phyloP scores from a whole-genome alignment of 2,797 vertebrate genomes.

The Pagetopsis macropterus region DNA sequence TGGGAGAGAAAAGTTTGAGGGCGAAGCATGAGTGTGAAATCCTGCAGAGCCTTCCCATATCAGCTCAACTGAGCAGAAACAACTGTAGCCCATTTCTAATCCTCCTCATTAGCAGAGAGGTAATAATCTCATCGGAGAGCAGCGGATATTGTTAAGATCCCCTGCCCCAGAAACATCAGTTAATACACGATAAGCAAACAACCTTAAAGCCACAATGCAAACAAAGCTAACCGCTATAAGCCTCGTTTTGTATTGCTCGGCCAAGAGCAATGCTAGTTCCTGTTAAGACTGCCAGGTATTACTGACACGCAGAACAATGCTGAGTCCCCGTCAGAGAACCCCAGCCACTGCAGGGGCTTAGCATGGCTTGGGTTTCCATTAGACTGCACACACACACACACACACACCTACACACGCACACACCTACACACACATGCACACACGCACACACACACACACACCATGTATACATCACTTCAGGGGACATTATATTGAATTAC shows the following conservation, averaged over 20 bases:
- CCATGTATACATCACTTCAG: too few species aligned
- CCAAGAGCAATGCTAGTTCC: constrained; percentile 69
- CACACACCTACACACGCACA: constrained; percentile 5
- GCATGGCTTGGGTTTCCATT: constrained; percentile 71
- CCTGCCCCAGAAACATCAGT: constrained; percentile 59
- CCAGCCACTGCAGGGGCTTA: constrained; percentile 64
- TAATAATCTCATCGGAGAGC: constrained; percentile 60
- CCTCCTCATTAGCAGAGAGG: constrained; percentile 61
- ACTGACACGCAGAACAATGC: constrained; percentile 74
- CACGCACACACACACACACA: too few species aligned
- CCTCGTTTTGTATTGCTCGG: constrained; percentile 65
- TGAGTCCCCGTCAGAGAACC: constrained; percentile 69
- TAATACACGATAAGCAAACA: constrained; percentile 72
- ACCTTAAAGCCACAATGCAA: constrained; percentile 67
- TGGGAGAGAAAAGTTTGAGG: constrained; percentile 3
- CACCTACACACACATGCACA: constrained; percentile 26
- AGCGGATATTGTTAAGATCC: constrained; percentile 57
- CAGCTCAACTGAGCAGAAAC: constrained; percentile 18
- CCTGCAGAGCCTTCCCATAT: constrained; percentile 4
- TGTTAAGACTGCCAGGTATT: constrained; percentile 71
- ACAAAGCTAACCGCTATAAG: constrained; percentile 65
- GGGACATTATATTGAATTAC: too few species aligned
- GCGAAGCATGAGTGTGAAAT: constrained; percentile 3
- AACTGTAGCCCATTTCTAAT: constrained; percentile 56
- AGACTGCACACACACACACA: constrained; percentile 45